phyloP scores from a whole-genome alignment of 1,140 invertebrate species.

The Nasonia giraulti region DNA sequence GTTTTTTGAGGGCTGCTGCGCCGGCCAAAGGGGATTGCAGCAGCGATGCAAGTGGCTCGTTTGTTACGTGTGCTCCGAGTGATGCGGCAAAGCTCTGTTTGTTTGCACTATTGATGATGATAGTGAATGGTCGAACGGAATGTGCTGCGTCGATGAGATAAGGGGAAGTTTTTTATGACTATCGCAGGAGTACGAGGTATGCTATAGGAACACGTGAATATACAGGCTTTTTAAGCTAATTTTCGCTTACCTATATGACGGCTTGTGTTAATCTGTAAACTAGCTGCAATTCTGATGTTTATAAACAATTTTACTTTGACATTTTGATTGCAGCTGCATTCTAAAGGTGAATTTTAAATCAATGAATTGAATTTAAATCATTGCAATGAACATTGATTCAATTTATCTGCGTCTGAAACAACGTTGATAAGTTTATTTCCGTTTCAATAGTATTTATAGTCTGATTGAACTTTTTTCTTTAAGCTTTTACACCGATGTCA shows the following conservation, averaged over 20 bases:
- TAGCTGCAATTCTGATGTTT: too few relatives aligned
- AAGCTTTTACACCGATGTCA: neutral
- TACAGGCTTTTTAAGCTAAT: too few relatives aligned
- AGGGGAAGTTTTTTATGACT: neutral
- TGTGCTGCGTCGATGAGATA: neutral
- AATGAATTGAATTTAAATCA: too few relatives aligned
- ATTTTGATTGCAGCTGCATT: too few relatives aligned
- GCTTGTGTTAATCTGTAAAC: too few relatives aligned
- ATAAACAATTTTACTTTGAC: too few relatives aligned
- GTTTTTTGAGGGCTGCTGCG: too few relatives aligned
- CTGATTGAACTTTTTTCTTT: neutral
- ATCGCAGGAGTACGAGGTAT: neutral
- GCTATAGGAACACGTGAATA: too few relatives aligned
- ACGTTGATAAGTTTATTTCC: neutral
- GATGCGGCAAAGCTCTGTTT: neutral
- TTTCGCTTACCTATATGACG: too few relatives aligned
- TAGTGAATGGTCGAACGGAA: neutral
- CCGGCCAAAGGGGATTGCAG: neutral
- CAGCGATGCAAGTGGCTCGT: neutral
- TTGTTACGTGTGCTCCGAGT: neutral
- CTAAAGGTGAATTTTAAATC: too few relatives aligned
- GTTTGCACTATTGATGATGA: neutral
- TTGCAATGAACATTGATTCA: constrained; percentile 1
- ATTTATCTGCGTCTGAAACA: neutral
- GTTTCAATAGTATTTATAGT: constrained; percentile 3